A percentile compares a stretch with the other conserved stretches of the same genome.
Conservation (phyloP, 2,113 vertebrate genomes). For the Caranx ignobilis region DNA sequence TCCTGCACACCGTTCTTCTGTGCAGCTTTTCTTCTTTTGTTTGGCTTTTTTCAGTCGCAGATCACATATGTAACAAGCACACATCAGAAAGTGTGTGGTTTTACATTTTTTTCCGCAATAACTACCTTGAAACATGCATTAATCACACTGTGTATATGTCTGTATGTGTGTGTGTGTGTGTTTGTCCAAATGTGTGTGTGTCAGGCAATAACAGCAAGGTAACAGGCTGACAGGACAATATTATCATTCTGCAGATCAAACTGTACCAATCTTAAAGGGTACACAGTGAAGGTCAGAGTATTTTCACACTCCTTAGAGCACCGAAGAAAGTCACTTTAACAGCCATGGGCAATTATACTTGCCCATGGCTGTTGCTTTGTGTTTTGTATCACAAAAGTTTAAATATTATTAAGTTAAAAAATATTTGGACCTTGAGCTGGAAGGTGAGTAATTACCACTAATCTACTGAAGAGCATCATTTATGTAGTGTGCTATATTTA, state of each 20-base stretch:
- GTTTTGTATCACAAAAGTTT: not conserved
- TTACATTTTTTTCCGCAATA: not conserved
- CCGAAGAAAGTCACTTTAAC: not conserved
- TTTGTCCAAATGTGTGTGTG: not conserved
- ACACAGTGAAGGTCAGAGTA: not conserved
- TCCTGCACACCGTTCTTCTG: not conserved
- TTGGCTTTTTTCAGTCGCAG: not conserved
- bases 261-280: not conserved
- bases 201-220: not conserved
- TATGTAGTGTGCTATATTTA: not conserved
- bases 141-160: slow-evolving; percentile 13
- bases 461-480: not conserved
- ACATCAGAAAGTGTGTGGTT: not conserved
- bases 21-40: not conserved
- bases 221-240: not conserved
- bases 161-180: not conserved
- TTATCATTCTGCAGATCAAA: slow-evolving; percentile 6
- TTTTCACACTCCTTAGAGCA: not conserved
- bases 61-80: not conserved
- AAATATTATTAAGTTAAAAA: not conserved
- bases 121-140: slow-evolving; percentile 25
- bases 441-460: not conserved
- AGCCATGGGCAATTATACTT: not conserved
- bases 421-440: not conserved
- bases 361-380: not conserved